Percentiles rank a stretch among this genome's conserved stretches.
Conservation (phyloP, 2,113 vertebrate genomes). For the Callospermophilus lateralis region DNA sequence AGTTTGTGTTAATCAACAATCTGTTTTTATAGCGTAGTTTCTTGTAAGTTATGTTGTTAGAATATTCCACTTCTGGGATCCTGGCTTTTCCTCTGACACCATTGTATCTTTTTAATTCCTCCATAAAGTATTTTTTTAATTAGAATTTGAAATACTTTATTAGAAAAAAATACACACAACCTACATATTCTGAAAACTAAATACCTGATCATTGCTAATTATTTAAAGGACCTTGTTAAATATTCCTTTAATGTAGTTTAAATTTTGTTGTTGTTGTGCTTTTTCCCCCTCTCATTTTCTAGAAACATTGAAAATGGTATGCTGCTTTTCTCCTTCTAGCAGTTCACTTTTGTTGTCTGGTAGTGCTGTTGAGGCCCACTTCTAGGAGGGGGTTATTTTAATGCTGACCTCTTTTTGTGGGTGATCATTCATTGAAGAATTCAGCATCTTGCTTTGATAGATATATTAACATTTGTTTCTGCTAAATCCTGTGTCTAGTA, state of each 20-base stretch:
- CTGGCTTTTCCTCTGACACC: conserved; percentile 81
- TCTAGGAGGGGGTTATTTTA: conserved; percentile 11
- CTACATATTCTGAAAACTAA: conserved; percentile 81
- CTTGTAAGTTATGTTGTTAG: conserved; percentile 81
- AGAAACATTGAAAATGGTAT: background rate
- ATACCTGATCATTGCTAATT: conserved; percentile 79
- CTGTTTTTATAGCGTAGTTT: conserved; percentile 83
- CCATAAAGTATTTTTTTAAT: conserved; percentile 85
- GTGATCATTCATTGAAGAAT: conserved; percentile 52
- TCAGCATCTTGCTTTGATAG: conserved; percentile 49
- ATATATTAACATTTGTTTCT: conserved; percentile 43
- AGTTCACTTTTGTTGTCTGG: background rate
- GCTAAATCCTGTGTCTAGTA: conserved; percentile 16
- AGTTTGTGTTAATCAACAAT: conserved; percentile 85
- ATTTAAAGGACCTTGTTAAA: conserved; percentile 75
- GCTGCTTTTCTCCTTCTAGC: background rate
- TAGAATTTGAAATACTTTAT: conserved; percentile 84
- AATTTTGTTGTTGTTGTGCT: conserved; percentile 11
- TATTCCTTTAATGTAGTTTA: conserved; percentile 70
- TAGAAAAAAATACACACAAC: conserved; percentile 64
- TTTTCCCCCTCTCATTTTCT: conserved; percentile 37
- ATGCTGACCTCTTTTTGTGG: conserved; percentile 19
- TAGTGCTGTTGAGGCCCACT: background rate
- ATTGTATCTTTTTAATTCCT: conserved; percentile 83
- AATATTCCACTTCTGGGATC: conserved; percentile 82